These are phyloP conservation scores for Perognathus longimembris DNA, from an alignment of 2,113 vertebrate genomes.

Conservation along the genomic window DNA sequence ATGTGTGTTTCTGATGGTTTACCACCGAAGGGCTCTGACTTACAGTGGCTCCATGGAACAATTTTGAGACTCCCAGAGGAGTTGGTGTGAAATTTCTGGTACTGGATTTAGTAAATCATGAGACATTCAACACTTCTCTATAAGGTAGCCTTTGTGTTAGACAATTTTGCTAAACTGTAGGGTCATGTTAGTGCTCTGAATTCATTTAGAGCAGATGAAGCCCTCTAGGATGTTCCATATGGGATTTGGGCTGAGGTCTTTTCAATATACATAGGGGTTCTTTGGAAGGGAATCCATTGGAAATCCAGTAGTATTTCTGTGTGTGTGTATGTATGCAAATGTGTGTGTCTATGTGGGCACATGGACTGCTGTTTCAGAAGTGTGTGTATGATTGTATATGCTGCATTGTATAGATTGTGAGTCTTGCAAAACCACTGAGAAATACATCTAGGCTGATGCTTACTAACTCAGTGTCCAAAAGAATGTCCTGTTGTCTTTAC, in stretches of 20 bases:
- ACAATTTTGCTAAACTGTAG: neutral
- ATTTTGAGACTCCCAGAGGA: neutral
- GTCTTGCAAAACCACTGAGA: neutral
- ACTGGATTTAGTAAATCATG: neutral
- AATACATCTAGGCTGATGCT: neutral
- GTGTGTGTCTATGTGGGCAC: too few relatives aligned
- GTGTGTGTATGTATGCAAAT: neutral
- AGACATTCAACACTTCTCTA: neutral
- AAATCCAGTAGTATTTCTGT: neutral
- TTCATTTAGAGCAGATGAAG: neutral
- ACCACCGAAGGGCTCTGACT: neutral
- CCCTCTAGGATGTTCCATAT: neutral
- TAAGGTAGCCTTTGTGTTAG: neutral
- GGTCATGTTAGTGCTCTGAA: too few relatives aligned
- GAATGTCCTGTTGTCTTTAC: neutral
- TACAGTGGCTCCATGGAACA: fast-evolving
- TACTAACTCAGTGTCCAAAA: neutral
- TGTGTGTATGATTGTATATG: neutral
- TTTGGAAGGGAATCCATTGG: too few relatives aligned
- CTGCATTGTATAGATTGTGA: neutral
- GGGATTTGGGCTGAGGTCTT: neutral
- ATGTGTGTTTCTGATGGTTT: neutral
- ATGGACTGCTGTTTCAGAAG: neutral
- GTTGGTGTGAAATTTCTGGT: too few relatives aligned
- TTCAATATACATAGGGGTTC: neutral